Conservation (phyloP, 64 coral and sea anemone species). For the Pocillopora damicornis region DNA sequence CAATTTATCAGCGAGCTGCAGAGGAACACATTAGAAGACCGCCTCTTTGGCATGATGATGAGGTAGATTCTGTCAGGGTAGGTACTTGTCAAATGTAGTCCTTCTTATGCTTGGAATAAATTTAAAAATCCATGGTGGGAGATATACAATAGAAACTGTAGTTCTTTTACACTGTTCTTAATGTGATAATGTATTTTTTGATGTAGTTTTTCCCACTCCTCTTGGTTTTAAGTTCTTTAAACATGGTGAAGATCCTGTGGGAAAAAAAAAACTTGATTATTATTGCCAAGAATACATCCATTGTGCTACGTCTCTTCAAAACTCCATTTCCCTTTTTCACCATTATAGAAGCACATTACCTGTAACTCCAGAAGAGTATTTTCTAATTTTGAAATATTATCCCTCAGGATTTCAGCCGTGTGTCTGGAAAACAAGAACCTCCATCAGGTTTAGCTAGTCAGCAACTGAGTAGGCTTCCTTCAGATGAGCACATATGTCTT, state of each 20-base stretch:
- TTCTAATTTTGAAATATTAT: too few relatives aligned
- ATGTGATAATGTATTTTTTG: too few relatives aligned
- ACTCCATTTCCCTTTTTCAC: background rate
- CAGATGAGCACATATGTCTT: slow-evolving; percentile 91
- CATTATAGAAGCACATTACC: background rate
- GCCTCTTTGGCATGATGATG: slow-evolving; percentile 79
- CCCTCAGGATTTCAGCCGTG: slow-evolving; percentile 78
- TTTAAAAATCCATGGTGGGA: background rate
- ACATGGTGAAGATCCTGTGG: too few relatives aligned
- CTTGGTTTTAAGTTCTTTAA: too few relatives aligned
- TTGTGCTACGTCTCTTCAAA: background rate
- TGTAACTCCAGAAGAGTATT: too few relatives aligned
- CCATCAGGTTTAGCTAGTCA: slow-evolving; percentile 80
- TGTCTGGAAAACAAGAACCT: slow-evolving; percentile 74
- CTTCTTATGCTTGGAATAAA: background rate
- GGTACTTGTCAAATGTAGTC: background rate
- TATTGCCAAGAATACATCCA: background rate
- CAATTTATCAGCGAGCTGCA: slow-evolving; percentile 83
- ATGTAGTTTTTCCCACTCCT: too few relatives aligned
- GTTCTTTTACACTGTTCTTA: too few relatives aligned
- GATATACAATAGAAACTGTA: too few relatives aligned
- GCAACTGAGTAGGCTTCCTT: slow-evolving; percentile 87
- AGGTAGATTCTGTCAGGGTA: slow-evolving; percentile 90
- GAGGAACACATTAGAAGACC: slow-evolving; percentile 87
- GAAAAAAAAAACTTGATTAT: too few relatives aligned